Conservation (phyloP, 2,797 vertebrate genomes). For the Vultur gryphus region DNA sequence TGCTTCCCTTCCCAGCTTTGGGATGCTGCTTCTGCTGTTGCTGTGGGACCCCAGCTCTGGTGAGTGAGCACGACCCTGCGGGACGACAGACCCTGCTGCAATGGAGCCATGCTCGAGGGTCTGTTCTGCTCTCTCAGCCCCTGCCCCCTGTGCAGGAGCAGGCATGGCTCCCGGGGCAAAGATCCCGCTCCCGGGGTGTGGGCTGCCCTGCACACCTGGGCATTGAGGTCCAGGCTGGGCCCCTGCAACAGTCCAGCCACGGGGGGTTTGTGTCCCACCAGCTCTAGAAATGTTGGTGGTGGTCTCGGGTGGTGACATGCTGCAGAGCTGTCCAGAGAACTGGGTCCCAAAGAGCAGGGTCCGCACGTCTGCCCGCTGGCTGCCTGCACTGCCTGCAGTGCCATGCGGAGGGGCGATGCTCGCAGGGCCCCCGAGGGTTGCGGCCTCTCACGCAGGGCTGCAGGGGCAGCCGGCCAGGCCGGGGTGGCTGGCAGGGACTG, state of each 20-base stretch:
- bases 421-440: not conserved
- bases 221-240: not conserved
- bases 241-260: not conserved
- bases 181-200: not conserved
- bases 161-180: not conserved
- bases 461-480: not conserved
- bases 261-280: not conserved
- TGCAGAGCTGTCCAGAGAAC: not conserved
- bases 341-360: not conserved
- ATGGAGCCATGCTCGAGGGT: not conserved
- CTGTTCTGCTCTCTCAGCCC: not conserved
- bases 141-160: not conserved
- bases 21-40: not conserved
- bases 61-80: not conserved
- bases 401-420: not conserved
- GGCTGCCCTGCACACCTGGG: not conserved
- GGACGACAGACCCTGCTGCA: not conserved
- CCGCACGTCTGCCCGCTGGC: not conserved
- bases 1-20: not conserved
- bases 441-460: not conserved
- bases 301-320: not conserved
- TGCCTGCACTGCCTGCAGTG: too few species aligned
- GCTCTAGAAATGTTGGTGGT: not conserved
- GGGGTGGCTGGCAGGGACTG: too few species aligned
- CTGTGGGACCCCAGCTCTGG: slow-evolving; percentile 17